phyloP scores from a whole-genome alignment of 2,797 vertebrate species.

The Brachyrhaphis roseni region DNA sequence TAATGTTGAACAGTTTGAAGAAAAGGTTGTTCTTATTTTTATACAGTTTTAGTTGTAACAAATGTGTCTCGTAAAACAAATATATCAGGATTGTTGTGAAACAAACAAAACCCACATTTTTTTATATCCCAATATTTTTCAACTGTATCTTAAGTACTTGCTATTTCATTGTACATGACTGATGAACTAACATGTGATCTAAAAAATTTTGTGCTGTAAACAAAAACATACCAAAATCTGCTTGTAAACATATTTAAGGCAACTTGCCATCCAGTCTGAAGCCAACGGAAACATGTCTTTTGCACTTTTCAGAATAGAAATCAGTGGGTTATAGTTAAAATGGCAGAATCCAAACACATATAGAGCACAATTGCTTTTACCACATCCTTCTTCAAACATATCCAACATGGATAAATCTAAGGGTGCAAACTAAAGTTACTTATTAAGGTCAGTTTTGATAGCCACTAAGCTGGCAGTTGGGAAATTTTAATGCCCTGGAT shows the following conservation, averaged over 20 bases:
- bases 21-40: background rate
- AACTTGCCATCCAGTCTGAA: background rate
- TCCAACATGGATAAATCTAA: background rate
- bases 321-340: background rate
- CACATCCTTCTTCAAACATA: background rate
- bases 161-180: background rate
- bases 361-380: background rate
- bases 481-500: background rate
- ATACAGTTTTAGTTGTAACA: background rate
- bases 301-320: background rate
- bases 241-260: background rate
- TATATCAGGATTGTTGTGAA: background rate
- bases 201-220: background rate
- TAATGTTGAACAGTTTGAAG: background rate
- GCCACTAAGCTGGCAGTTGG: background rate
- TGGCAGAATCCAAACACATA: background rate
- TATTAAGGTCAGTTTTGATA: background rate
- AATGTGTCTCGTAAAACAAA: background rate
- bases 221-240: background rate
- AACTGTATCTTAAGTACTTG: background rate
- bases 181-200: background rate
- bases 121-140: background rate
- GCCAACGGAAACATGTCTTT: background rate
- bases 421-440: background rate
- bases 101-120: background rate